Evolutionary conservation across 2,888 invertebrate species (phyloP), one percentile per base, ranked within the genome.

Genomic region (Lymantria monacha): DNA sequence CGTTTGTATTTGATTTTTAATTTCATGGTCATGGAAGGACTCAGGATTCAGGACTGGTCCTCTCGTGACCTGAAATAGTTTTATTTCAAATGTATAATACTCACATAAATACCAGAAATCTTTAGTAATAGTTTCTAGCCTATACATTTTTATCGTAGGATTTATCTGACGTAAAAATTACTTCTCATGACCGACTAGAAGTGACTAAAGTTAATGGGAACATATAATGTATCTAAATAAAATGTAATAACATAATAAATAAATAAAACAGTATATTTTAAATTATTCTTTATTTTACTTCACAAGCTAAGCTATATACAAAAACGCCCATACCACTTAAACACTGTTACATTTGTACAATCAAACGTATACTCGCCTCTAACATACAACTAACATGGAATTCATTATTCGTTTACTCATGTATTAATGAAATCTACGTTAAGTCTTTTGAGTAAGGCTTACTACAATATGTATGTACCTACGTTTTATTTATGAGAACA

Each of bases 401-500:
- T 49, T 59, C 48, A 54, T 59, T 44, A 63, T 49, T 48, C 40
- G 12, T 42, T 14, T 14, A 14, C 41, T 41, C 13, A 41, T 43
- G 42, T 22, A 5, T 49, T 63, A 53, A 11, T 42, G 42, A 55
- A 22, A 22, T 22, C 48, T 44, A 44, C 37, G 12, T 48, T n/a
- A 48, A 40, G 40, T 51, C 55, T 58, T 52, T 47, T 50, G 9
- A 40, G 43, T 33, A 55, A 46, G 42, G 51, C 55, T 30, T 53
- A 53, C 53, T 58, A 55, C 55, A 58, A 53, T 22, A 49, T 41
- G 49, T 49, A 52, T 33, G 59, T 66, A 63, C 57, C 22, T 62
- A 60, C 49, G 50, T 69, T 65, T 71, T 61, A 72, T 65, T 71
- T 61, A 72, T 76, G 74, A 81, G 72, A 80, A 74, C 75, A 76